Conservation (phyloP, 2,113 vertebrate genomes). For the Argyrosomus japonicus region DNA sequence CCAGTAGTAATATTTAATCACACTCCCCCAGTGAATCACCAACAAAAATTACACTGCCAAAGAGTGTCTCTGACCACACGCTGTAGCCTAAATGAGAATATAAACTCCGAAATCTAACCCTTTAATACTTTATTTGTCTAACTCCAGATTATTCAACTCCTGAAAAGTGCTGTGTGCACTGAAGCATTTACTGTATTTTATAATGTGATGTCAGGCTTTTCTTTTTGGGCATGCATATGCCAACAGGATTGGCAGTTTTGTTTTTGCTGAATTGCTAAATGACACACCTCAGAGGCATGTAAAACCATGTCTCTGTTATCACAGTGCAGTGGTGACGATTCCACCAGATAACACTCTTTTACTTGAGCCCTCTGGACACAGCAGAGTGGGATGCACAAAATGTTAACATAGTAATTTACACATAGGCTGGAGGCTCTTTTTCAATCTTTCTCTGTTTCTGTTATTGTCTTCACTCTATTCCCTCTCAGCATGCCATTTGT, state of each 20-base stretch:
- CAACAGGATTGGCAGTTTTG: not conserved
- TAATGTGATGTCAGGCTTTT: not conserved
- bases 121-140: too few species aligned
- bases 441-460: conserved; percentile 4
- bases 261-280: conserved; percentile 1
- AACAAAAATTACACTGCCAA: too few species aligned
- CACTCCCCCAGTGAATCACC: too few species aligned
- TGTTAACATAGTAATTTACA: conserved; percentile 15
- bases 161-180: not conserved
- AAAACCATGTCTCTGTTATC: not conserved
- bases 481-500: not conserved
- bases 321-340: not conserved
- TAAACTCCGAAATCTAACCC: too few species aligned
- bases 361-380: not conserved
- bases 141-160: too few species aligned
- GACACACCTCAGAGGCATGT: not conserved
- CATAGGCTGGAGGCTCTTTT: conserved; percentile 7
- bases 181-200: not conserved
- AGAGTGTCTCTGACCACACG: too few species aligned
- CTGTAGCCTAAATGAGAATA: too few species aligned
- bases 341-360: conserved; percentile 18
- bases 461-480: conserved; percentile 6
- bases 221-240: not conserved
- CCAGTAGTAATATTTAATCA: too few species aligned
- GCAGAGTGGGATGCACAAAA: conserved; percentile 6